Evolutionary conservation across 2,113 vertebrate species (phyloP).

Genomic region (Gopherus evgoodei): DNA sequence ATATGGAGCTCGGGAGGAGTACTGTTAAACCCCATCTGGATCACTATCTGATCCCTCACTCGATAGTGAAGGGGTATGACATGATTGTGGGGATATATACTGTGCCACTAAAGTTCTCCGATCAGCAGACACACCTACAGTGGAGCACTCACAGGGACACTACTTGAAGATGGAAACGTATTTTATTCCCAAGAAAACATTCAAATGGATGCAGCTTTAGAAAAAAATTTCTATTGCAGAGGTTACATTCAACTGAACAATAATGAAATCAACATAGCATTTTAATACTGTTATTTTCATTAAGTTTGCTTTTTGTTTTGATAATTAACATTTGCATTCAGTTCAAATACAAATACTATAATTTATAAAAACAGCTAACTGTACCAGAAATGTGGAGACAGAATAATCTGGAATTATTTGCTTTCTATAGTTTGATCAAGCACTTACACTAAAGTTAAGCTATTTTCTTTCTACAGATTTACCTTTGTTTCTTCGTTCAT

Average conservation of each 20-base stretch:
- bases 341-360: not conserved
- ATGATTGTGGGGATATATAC: too few relatives aligned
- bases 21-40: too few relatives aligned
- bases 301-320: rapidly evolving
- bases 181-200: rapidly evolving
- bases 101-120: too few relatives aligned
- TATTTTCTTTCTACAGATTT: not conserved
- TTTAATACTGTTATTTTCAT: not conserved
- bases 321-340: not conserved
- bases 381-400: not conserved
- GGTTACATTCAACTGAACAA: not conserved
- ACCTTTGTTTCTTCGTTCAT: constrained; percentile 95
- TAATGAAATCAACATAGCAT: not conserved
- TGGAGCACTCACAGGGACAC: too few relatives aligned
- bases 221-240: not conserved
- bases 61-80: too few relatives aligned
- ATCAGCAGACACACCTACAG: not conserved
- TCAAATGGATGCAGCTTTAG: not conserved
- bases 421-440: not conserved
- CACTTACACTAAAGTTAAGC: not conserved
- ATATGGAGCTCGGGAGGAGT: too few relatives aligned
- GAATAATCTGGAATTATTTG: not conserved
- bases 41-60: too few relatives aligned
- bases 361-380: not conserved
- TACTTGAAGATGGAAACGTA: not conserved